Base-by-base conservation (phyloP, 2,113 vertebrate species). In the Rhagologus leucostigma region DNA sequence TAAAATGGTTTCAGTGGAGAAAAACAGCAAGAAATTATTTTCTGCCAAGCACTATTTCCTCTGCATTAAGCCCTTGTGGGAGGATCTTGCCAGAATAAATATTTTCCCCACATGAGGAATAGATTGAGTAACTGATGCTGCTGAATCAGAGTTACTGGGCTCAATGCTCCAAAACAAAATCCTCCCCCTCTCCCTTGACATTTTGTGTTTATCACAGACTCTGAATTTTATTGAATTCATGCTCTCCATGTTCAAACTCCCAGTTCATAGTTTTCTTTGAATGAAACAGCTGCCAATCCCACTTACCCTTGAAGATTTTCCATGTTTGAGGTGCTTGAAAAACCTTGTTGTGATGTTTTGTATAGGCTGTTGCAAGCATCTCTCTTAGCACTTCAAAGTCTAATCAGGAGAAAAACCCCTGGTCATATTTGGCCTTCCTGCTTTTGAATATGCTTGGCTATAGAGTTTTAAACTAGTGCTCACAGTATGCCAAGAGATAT, bases 21-120 rank as follows among this genome's bases (percentile, higher is more conserved):
- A 96, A 81, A 93, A 16, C 26, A 88, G 42, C 53, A 94, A 94
- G 93, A 91, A 90, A 94, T 57, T 80, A 26, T 71, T 79, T 91
- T 95, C 90, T 87, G n/a, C 41, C 74, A 70, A 89, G 29, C 13
- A 27, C 15, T 63, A 32, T 90, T 96, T 96, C 81, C 82, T 96
- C 68, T 94, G 39, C 39, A 89, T 39, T 89, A 94, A 95, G 27
- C 37, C 5, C 35, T 77, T 87, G 41, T 64, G 83, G 16, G 56
- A 64, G 21, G 13, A 59, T 24, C 21, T 93, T 0, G 33, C 77
- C 95, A 94, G 94, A 94, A 91, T 91, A 96, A 95, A 90, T 91
- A 90, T 97, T 96, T 96, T 92, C 64, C 35, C 33, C 68, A 84
- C 69, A 85, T 84, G 76, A 79, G 60, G 68, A 93, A 70, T 62